phyloP scores from a whole-genome alignment of 2,797 vertebrate species.

The Alauda arvensis region DNA sequence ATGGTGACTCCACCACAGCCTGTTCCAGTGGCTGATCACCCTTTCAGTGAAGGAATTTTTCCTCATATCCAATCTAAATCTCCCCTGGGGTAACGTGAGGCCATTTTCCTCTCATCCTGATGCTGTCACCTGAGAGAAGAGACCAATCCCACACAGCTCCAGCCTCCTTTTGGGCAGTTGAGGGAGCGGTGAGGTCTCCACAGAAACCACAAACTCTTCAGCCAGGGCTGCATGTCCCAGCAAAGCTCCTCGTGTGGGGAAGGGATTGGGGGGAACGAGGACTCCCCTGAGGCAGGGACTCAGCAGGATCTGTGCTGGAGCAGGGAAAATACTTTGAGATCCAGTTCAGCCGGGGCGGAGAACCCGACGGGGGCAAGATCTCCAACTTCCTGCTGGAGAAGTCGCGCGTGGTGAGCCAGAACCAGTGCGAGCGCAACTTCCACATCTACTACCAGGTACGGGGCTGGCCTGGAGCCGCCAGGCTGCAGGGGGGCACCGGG shows the following conservation, averaged over 20 bases:
- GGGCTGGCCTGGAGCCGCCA: fast-evolving
- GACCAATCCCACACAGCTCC: background rate
- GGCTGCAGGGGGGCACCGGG: background rate
- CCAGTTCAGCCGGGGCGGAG: constrained; percentile 95
- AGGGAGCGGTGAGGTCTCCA: background rate
- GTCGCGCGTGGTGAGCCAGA: constrained; percentile 93
- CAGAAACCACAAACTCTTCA: background rate
- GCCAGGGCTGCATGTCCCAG: background rate
- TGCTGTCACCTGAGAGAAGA: background rate
- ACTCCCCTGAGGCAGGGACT: background rate
- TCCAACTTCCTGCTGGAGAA: constrained; percentile 97
- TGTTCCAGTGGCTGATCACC: background rate
- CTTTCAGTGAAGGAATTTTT: background rate
- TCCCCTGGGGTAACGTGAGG: background rate
- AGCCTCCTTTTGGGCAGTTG: fast-evolving
- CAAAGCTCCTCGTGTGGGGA: fast-evolving
- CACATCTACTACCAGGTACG: constrained; percentile 96
- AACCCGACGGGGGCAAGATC: constrained; percentile 94
- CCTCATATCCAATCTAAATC: background rate
- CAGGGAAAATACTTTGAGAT: constrained; percentile 98
- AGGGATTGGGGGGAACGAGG: fast-evolving
- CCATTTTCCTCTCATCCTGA: background rate
- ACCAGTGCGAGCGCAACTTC: constrained; percentile 92
- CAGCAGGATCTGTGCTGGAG: background rate
- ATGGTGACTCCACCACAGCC: background rate